Base-by-base conservation (phyloP, 2,113 vertebrate genomes). In the Dryoscopus gambensis region DNA sequence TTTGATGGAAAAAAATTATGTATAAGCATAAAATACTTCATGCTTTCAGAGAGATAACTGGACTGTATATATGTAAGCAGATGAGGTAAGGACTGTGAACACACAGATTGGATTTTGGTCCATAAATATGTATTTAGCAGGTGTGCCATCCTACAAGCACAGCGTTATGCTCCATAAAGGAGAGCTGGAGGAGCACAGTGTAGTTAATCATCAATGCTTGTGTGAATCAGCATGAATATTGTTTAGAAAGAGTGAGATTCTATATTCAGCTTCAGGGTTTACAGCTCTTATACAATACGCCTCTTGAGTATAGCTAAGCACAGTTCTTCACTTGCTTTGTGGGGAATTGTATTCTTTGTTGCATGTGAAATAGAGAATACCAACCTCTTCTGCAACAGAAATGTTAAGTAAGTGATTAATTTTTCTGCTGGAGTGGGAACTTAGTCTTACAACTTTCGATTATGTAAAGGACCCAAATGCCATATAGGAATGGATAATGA, bases 191-290 rank as follows among this genome's bases (percentile, higher is more conserved):
- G 42, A 94, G 30, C 89, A 84, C n/a, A 50, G 73, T 15, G 67
- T 62, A 84, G 84, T 80, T 95, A 93, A 94, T 93, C 87, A 87
- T 62, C 68, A 84, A 19, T 53, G 64, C 64, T 92, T 87, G 47
- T 68, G 57, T 73, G 68, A 30, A 83, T 53, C 80, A 84, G 69
- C 75, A 67, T 89, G 37, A 86, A 91, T 44, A 86, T 91, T 80
- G 83, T 95, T 73, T 64, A 68, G 46, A 77, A 93, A 67, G n/a
- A 67, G 31, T 47, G 46, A 78, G 52, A 89, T 75, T 92, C 74
- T 67, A 10, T 83, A 63, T 85, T 88, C 67, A 74, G 42, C 47
- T 75, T 67, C 70, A 80, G 80, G 65, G 18, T 76, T 89, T 85
- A 63, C 63, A 71, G 52, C 70, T 95, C 85, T 81, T 78, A 30